These are phyloP conservation scores for Ecliptopera silaceata DNA, from an alignment of 2,888 invertebrate species.

Conservation along the genomic window DNA sequence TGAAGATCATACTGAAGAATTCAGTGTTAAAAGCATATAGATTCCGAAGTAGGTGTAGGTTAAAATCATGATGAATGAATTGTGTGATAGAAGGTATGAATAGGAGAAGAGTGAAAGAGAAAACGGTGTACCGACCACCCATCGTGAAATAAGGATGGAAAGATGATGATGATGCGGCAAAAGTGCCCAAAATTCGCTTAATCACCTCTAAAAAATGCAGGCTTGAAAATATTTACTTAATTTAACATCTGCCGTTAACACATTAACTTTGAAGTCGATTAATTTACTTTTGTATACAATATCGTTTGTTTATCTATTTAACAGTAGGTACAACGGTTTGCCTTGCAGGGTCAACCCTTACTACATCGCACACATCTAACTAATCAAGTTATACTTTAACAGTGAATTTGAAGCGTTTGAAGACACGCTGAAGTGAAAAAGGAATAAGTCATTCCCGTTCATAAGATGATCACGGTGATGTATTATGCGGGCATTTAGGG, in stretches of 20 bases:
- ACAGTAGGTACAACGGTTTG: constrained; percentile 42
- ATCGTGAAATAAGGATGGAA: neutral
- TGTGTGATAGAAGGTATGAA: too few relatives aligned
- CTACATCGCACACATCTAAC: neutral
- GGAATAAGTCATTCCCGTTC: too few relatives aligned
- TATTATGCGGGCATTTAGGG: neutral
- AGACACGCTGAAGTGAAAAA: too few relatives aligned
- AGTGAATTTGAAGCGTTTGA: too few relatives aligned
- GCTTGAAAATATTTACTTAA: constrained; percentile 35
- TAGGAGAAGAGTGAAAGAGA: too few relatives aligned
- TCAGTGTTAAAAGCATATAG: too few relatives aligned
- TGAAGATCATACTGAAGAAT: neutral
- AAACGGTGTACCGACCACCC: too few relatives aligned
- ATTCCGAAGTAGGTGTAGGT: too few relatives aligned
- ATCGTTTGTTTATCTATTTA: constrained; percentile 47
- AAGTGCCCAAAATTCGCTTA: constrained; percentile 18
- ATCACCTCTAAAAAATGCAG: constrained; percentile 28
- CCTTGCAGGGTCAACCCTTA: constrained; percentile 25
- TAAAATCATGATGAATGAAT: too few relatives aligned
- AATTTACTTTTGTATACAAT: constrained; percentile 37
- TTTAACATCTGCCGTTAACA: constrained; percentile 31
- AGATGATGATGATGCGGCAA: constrained; percentile 1
- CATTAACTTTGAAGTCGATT: constrained; percentile 38
- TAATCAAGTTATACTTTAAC: neutral
- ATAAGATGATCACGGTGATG: neutral